Evolutionary conservation across 2,113 vertebrate species (phyloP), one percentile per base, ranked within the genome.

Genomic region (Porphyrio hochstetteri): DNA sequence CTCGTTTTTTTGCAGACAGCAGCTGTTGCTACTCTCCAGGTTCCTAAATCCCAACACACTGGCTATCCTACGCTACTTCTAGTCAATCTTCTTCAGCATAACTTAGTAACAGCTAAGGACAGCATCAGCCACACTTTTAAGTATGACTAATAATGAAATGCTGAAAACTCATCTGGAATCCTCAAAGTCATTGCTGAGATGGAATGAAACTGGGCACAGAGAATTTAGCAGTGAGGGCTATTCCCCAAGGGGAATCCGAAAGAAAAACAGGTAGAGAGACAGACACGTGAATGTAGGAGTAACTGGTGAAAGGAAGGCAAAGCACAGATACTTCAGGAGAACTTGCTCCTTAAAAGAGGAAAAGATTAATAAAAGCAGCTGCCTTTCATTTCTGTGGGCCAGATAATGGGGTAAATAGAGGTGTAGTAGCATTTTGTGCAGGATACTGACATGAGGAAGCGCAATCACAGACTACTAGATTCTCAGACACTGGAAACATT

Each of bases 1-100:
- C 94, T 82, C 69, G 10, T 20, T 61, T 96, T 92, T 95, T 78
- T 90, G 76, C 93, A 96, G 82, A 96, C 52, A 42, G 82, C 90
- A 93, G 93, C 92, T 93, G 82, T 59, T 93, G 64, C 87, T 92
- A 31, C 64, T 93, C 72, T 83, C 76, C 79, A 90, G 88, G 92
- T 90, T 93, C 89, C 59, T 80, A 92, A 75, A 60, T 77, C 42
- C 42, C 81, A 90, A 69, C 42, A 19, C 76, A 27, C 1, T 55
- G 60, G 70, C 78, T 78, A 76, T 96, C 84, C 80, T 80, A 78
- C 48, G 80, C 42, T 93, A 82, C 71, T 94, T 53, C 79, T 53
- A 94, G 85, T 53, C 86, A 92, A 23, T 63, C 60, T 90, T 80
- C 71, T 85, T 74, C 82, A 88, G 55, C 29, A 35, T 57, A 92